These are phyloP conservation scores for Caenorhabditis afra DNA, from an alignment of 2,888 invertebrate genomes.

Conservation along the genomic window DNA sequence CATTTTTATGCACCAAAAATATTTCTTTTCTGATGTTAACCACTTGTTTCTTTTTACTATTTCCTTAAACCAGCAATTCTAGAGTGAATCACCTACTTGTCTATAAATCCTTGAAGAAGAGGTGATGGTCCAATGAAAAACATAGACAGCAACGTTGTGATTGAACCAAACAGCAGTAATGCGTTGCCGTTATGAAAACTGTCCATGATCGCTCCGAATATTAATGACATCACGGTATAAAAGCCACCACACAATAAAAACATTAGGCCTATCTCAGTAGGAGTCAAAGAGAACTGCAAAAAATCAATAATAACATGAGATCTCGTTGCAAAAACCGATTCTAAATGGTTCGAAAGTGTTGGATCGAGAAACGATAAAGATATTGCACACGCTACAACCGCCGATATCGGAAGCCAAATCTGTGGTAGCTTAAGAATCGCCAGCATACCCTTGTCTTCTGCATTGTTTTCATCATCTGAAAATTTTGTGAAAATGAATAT, in stretches of 20 bases:
- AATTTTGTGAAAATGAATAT: conserved; percentile 5
- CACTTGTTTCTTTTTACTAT: too few species aligned
- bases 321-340: conserved; percentile 58
- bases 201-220: conserved; percentile 80
- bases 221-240: conserved; percentile 76
- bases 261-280: conserved; percentile 79
- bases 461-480: conserved; percentile 54
- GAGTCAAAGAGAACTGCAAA: conserved; percentile 76
- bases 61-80: too few species aligned
- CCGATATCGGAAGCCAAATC: conserved; percentile 78
- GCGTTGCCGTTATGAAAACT: conserved; percentile 65
- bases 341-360: conserved; percentile 90
- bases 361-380: conserved; percentile 87
- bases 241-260: conserved; percentile 79
- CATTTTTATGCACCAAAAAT: too few species aligned
- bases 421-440: conserved; percentile 74
- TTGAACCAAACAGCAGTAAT: conserved; percentile 78
- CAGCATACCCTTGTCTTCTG: conserved; percentile 75
- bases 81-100: conserved; percentile 45
- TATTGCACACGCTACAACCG: conserved; percentile 79
- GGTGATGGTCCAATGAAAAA: conserved; percentile 80
- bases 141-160: conserved; percentile 77
- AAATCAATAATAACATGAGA: background rate
- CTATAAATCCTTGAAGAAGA: conserved; percentile 63
- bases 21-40: too few species aligned